A percentile compares a stretch with the other conserved stretches of the same genome.
phyloP scores from a whole-genome alignment of 2,113 vertebrate genomes.

The Aphelocoma coerulescens region DNA sequence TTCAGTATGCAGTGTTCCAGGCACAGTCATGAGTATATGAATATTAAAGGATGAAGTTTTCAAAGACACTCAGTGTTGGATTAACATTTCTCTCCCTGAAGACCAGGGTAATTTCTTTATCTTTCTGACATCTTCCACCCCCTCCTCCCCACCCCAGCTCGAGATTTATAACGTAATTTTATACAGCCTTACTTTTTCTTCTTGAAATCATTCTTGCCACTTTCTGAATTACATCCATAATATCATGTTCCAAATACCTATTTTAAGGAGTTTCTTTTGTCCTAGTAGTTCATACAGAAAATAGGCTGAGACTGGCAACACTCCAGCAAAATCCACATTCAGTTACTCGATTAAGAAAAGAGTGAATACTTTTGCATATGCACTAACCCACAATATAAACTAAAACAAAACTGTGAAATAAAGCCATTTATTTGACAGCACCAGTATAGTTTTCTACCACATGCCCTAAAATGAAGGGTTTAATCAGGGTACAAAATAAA shows the following conservation, averaged over 20 bases:
- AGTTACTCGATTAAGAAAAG: neutral
- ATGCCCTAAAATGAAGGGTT: constrained; percentile 52
- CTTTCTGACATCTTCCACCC: constrained; percentile 41
- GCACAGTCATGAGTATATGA: neutral
- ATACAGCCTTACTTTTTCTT: constrained; percentile 36
- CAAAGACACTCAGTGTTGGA: constrained; percentile 40
- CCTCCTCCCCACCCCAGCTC: neutral
- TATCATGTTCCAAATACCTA: neutral
- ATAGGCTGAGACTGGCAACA: neutral
- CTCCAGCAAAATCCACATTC: constrained; percentile 3
- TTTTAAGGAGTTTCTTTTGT: constrained; percentile 42
- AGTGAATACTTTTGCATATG: neutral
- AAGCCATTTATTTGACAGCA: constrained; percentile 49
- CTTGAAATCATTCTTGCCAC: constrained; percentile 17
- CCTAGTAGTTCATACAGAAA: neutral
- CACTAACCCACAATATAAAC: constrained; percentile 16
- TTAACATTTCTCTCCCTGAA: constrained; percentile 44
- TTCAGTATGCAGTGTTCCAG: neutral
- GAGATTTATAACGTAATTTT: constrained; percentile 54
- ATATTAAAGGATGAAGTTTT: constrained; percentile 19
- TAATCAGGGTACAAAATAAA: constrained; percentile 38
- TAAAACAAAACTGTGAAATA: constrained; percentile 34
- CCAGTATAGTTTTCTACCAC: constrained; percentile 42
- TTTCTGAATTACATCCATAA: constrained; percentile 22
- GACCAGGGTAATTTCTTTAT: constrained; percentile 35